These are phyloP conservation scores for Melanotaenia maccullochi DNA, from an alignment of 2,797 vertebrate species.

Conservation along the genomic window DNA sequence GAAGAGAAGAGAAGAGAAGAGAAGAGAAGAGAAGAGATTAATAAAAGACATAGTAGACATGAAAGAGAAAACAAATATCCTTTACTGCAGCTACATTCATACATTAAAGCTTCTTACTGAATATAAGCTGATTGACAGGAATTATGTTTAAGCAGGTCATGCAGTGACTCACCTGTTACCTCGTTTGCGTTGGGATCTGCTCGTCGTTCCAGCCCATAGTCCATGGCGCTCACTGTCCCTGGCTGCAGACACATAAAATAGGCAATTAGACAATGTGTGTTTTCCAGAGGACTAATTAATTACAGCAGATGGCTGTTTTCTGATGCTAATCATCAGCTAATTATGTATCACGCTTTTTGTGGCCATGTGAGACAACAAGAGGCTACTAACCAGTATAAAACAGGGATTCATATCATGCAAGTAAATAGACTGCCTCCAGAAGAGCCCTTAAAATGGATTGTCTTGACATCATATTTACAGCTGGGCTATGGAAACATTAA, in stretches of 20 bases:
- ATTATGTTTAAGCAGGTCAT: slow-evolving; percentile 55
- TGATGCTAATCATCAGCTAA: slow-evolving; percentile 46
- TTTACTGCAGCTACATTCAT: slow-evolving; percentile 33
- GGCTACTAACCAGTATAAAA: slow-evolving; percentile 1
- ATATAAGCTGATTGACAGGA: slow-evolving; percentile 68
- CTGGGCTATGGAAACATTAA: background rate
- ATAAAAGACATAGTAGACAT: slow-evolving; percentile 23
- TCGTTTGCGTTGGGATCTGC: slow-evolving; percentile 88
- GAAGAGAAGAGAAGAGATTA: slow-evolving; percentile 17
- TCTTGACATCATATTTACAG: background rate
- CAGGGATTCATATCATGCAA: slow-evolving; percentile 1
- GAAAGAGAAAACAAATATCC: slow-evolving; percentile 4
- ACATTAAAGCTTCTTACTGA: slow-evolving; percentile 74
- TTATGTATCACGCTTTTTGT: slow-evolving; percentile 15
- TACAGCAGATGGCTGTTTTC: slow-evolving; percentile 49
- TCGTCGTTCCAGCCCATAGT: slow-evolving; percentile 90
- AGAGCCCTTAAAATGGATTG: background rate
- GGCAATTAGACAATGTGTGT: slow-evolving; percentile 25
- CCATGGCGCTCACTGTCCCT: slow-evolving; percentile 88
- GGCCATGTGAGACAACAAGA: slow-evolving; percentile 12
- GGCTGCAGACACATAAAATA: slow-evolving; percentile 81
- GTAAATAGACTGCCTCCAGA: background rate
- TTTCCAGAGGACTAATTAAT: slow-evolving; percentile 41
- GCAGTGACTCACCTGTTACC: slow-evolving; percentile 91
- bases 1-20: slow-evolving; percentile 1